Percentiles rank a stretch among this genome's conserved stretches.
Conservation (phyloP, 2,888 invertebrate species). For the Baccha elongata region DNA sequence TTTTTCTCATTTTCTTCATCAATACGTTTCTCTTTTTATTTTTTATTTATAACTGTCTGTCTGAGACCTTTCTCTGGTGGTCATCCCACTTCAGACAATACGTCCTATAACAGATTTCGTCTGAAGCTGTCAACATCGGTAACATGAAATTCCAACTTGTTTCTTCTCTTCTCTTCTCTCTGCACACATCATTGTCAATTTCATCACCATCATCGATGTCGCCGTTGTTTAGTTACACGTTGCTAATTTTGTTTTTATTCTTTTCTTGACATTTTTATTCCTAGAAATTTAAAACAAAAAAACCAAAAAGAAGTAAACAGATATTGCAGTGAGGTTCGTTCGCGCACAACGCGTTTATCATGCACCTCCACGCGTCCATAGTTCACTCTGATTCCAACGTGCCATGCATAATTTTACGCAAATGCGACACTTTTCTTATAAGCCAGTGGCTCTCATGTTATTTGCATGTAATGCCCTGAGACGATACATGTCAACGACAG, state of each 20-base stretch:
- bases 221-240: slow-evolving; percentile 30
- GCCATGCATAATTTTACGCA: slow-evolving; percentile 74
- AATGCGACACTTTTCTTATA: slow-evolving; percentile 68
- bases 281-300: slow-evolving; percentile 56
- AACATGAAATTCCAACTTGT: slow-evolving; percentile 66
- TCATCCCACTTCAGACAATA: slow-evolving; percentile 60
- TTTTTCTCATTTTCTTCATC: background rate
- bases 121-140: slow-evolving; percentile 64
- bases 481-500: slow-evolving; percentile 35
- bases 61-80: slow-evolving; percentile 54
- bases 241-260: slow-evolving; percentile 15
- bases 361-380: slow-evolving; percentile 74
- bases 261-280: slow-evolving; percentile 37
- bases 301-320: slow-evolving; percentile 15
- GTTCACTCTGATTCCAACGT: slow-evolving; percentile 76
- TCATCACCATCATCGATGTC: slow-evolving; percentile 55
- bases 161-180: slow-evolving; percentile 40
- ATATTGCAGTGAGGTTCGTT: slow-evolving; percentile 48
- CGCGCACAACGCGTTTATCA: slow-evolving; percentile 60
- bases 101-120: slow-evolving; percentile 61
- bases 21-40: background rate
- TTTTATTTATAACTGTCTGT: slow-evolving; percentile 30
- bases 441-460: slow-evolving; percentile 50
- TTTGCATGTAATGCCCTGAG: slow-evolving; percentile 66
- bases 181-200: slow-evolving; percentile 47